phyloP scores from a whole-genome alignment of 2,888 invertebrate species.

The Pyrocoelia pectoralis region DNA sequence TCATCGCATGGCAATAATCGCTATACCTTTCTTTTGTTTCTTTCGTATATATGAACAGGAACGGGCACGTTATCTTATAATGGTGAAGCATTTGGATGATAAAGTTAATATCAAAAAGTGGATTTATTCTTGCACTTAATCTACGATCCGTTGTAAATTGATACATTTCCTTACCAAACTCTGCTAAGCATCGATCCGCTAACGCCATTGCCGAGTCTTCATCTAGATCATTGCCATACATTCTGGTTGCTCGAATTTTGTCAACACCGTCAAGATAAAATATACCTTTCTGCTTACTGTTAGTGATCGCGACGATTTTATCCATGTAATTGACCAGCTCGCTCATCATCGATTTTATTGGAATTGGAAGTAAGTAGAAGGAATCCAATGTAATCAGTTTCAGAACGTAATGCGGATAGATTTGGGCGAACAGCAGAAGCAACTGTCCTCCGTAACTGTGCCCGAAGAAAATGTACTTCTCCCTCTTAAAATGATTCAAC shows the following conservation, averaged over 20 bases:
- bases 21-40: slow-evolving; percentile 35
- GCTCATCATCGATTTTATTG: slow-evolving; percentile 42
- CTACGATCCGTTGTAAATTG: neutral
- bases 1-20: slow-evolving; percentile 41
- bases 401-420: slow-evolving; percentile 58
- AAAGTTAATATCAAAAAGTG: neutral
- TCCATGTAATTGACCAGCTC: slow-evolving; percentile 55
- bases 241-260: neutral
- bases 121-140: neutral
- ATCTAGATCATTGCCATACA: neutral
- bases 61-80: neutral
- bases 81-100: neutral
- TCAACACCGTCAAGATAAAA: neutral
- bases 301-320: slow-evolving; percentile 51
- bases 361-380: slow-evolving; percentile 47
- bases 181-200: neutral
- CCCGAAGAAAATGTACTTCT: slow-evolving; percentile 52
- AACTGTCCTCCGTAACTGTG: slow-evolving; percentile 63
- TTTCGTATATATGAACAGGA: neutral
- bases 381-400: slow-evolving; percentile 61
- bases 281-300: slow-evolving; percentile 22
- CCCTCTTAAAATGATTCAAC: slow-evolving; percentile 48
- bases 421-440: slow-evolving; percentile 53
- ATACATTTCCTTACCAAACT: neutral
- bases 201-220: neutral